Base-by-base conservation (phyloP, 2,888 invertebrate genomes). In the Cheilosia vulpina region DNA sequence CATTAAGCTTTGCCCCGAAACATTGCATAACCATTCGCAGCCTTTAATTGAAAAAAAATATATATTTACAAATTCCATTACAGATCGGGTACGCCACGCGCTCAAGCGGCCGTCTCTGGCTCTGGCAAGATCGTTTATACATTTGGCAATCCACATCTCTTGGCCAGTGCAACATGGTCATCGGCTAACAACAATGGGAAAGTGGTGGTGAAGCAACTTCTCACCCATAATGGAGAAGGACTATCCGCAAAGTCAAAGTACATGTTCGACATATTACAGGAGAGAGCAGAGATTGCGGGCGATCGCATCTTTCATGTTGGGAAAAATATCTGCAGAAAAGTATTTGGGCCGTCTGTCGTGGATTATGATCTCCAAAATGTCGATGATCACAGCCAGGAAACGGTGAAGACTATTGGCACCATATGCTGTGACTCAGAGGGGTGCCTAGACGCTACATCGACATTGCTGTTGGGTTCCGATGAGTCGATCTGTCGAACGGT, bases 401-500 rank as follows among this genome's bases (percentile, higher is more conserved):
- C 88, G n/a, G 88, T 91, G 1, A 90, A 91, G 87, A 90, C 90
- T 9, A 94, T 94, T 69, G 98, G 98, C 15, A 94, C 96, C 62
- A 94, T 98, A 87, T 94, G 95, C 87, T 96, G 96, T 88, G 96
- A 97, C 88, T 94, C 95, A 0, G 94, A 95, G 87, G 92, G 95
- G 0, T 94, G 95, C 81, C 93, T 97, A 31, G 96, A 96, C 91
- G 92, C 94, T 1, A 94, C 95, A 87, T 95, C 96, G 27, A 94
- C 96, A 2, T 90, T 95, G 43, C 93, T 97, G 9, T 96, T 97
- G 90, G 96, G 96, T 7, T 93, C 94, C 9, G 88, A 90, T 93
- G 93, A 94, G 92, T 93, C 88, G 93, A 93, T 88, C 92, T 93
- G 62, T 93, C 93, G 88, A 92, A 93, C 90, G 92, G 93, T 89